These are phyloP conservation scores for Amphiprion percula DNA, from an alignment of 2,113 vertebrate species.

Conservation along the genomic window DNA sequence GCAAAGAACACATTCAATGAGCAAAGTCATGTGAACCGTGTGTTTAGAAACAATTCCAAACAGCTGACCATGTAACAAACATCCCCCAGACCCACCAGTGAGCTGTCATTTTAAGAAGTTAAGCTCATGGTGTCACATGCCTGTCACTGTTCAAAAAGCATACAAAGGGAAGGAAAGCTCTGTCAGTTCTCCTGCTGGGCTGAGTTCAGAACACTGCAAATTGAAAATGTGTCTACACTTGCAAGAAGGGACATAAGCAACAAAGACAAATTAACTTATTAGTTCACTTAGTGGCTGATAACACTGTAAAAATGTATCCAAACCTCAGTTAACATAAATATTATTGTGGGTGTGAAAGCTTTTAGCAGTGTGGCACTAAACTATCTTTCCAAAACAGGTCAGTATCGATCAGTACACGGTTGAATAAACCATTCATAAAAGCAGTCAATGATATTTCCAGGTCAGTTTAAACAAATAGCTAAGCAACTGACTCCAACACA, in stretches of 20 bases:
- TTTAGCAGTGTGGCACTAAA: neutral
- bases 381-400: neutral
- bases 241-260: neutral
- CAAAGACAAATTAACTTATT: slow-evolving; percentile 25
- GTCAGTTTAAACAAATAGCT: slow-evolving; percentile 1
- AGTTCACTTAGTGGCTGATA: neutral
- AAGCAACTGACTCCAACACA: neutral
- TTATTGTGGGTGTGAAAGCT: neutral
- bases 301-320: neutral
- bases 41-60: slow-evolving; percentile 74
- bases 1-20: slow-evolving; percentile 69
- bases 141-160: slow-evolving; percentile 21
- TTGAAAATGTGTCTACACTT: neutral
- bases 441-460: neutral
- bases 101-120: slow-evolving; percentile 45
- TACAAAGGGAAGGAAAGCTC: neutral
- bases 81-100: slow-evolving; percentile 34
- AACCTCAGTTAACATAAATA: neutral
- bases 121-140: slow-evolving; percentile 30
- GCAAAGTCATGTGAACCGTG: slow-evolving; percentile 79
- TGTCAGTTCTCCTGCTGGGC: neutral
- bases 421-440: slow-evolving; percentile 24
- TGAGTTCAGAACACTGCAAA: neutral
- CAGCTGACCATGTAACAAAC: slow-evolving; percentile 69
- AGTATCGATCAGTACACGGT: slow-evolving; percentile 10